Evolutionary conservation across 2,113 vertebrate species (phyloP).

Genomic region (Argyrosomus japonicus): DNA sequence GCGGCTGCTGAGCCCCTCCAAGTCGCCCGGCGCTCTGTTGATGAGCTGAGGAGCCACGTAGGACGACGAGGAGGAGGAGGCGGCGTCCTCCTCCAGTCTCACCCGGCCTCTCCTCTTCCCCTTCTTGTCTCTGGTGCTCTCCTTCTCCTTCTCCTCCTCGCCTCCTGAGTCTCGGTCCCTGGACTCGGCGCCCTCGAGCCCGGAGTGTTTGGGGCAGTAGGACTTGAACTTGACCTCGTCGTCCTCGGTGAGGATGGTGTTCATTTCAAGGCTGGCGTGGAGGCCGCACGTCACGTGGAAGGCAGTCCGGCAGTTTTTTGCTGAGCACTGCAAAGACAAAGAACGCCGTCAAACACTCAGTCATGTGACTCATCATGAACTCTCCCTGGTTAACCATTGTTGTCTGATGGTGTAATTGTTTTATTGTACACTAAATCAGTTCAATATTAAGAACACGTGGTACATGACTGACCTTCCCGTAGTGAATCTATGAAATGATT

Average conservation of each 20-base stretch:
- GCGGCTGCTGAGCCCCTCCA: constrained; percentile 81
- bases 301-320: constrained; percentile 95
- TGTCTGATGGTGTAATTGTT: too few species aligned
- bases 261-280: constrained; percentile 92
- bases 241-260: constrained; percentile 92
- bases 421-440: too few species aligned
- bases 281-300: constrained; percentile 98
- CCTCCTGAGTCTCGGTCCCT: constrained; percentile 62
- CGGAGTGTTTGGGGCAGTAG: constrained; percentile 94
- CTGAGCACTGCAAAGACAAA: constrained; percentile 89
- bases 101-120: constrained; percentile 59
- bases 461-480: too few species aligned
- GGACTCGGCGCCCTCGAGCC: constrained; percentile 68
- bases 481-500: too few species aligned
- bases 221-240: constrained; percentile 99
- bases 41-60: constrained; percentile 52
- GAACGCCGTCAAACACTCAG: too few species aligned
- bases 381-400: too few species aligned
- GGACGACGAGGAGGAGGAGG: constrained; percentile 28
- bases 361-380: background rate
- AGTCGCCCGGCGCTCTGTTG: background rate
- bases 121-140: constrained; percentile 50
- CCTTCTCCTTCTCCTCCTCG: constrained; percentile 58
- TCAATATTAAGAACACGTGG: too few species aligned
- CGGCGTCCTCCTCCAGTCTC: constrained; percentile 36